Conservation (phyloP, 2,113 vertebrate species). For the human region DNA sequence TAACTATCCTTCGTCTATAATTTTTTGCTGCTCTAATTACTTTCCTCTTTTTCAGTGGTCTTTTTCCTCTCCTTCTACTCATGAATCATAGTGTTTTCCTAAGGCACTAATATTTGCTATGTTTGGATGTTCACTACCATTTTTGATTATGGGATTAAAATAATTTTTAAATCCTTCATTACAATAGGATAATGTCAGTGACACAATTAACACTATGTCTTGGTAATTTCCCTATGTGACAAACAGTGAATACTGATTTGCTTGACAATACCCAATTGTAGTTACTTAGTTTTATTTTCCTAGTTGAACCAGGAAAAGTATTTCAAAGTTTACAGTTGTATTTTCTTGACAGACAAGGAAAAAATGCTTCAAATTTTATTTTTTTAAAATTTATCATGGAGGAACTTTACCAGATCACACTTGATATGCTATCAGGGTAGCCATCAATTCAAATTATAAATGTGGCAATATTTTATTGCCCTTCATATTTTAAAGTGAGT, state of each 20-base stretch:
- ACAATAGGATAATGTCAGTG: background rate
- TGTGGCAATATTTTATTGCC: background rate
- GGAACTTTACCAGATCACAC: background rate
- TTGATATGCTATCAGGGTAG: background rate
- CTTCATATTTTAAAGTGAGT: background rate
- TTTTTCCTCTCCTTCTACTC: background rate
- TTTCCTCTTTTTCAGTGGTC: background rate
- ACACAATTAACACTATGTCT: background rate
- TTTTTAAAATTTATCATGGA: background rate
- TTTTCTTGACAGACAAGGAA: background rate
- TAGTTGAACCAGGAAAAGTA: background rate
- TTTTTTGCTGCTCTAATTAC: background rate
- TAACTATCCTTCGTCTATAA: background rate
- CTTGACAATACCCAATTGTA: background rate
- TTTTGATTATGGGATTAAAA: background rate
- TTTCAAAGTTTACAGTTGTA: background rate
- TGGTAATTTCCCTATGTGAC: background rate
- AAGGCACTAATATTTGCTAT: background rate
- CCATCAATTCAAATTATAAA: background rate
- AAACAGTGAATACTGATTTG: background rate
- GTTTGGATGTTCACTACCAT: background rate
- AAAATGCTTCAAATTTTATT: slow-evolving; percentile 1
- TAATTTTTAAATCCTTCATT: background rate
- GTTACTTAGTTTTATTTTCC: background rate
- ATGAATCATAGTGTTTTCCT: background rate